Conservation (phyloP, 2,797 vertebrate genomes). For the Cuculus canorus region DNA sequence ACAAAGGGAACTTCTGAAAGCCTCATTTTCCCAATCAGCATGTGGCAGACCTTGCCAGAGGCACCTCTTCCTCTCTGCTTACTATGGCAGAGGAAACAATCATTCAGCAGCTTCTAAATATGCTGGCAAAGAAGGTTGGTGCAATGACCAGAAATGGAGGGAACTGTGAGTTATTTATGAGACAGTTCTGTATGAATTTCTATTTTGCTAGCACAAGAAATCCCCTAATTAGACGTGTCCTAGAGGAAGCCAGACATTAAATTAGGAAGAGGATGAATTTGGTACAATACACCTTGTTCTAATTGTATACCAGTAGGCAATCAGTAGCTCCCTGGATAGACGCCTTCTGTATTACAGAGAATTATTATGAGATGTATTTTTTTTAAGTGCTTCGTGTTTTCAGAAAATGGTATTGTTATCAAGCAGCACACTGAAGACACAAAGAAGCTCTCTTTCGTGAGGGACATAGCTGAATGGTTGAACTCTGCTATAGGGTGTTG, state of each 20-base stretch:
- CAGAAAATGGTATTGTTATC: background rate
- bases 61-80: constrained; percentile 44
- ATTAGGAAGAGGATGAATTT: background rate
- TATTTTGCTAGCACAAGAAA: background rate
- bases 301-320: background rate
- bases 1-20: constrained; percentile 36
- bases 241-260: background rate
- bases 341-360: background rate
- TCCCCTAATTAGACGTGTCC: background rate
- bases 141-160: background rate
- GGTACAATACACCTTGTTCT: background rate
- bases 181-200: background rate
- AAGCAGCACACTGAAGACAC: background rate
- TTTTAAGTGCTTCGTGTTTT: background rate
- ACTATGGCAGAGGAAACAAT: constrained; percentile 30
- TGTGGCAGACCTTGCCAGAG: constrained; percentile 44
- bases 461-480: background rate
- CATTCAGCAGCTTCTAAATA: background rate
- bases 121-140: background rate
- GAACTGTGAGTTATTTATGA: background rate
- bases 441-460: background rate
- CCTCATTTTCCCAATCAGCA: constrained; percentile 50
- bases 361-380: background rate
- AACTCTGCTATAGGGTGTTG: background rate
- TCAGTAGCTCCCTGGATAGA: background rate